Conservation (phyloP, 1,140 invertebrate genomes). For the Andricus grossulariae region DNA sequence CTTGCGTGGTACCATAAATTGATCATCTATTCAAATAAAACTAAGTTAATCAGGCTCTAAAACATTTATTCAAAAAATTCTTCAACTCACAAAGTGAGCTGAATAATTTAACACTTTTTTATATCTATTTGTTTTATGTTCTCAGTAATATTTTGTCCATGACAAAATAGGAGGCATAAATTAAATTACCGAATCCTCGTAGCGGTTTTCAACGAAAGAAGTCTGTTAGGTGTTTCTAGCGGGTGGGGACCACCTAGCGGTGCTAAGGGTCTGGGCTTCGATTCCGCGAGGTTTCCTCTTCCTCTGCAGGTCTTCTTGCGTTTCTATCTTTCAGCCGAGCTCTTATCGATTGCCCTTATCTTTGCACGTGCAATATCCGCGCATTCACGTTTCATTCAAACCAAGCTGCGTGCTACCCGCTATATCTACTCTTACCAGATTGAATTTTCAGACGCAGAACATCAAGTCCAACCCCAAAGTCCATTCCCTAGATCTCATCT, state of each 20-base stretch:
- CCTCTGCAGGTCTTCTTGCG: conserved; percentile 73
- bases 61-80: too few relatives aligned
- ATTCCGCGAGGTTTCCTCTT: conserved; percentile 72
- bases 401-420: conserved; percentile 4
- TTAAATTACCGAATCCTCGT: conserved; percentile 59
- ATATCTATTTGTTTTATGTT: too few relatives aligned
- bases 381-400: conserved; percentile 37
- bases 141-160: too few relatives aligned
- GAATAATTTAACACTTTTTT: too few relatives aligned
- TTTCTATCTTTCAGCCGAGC: conserved; percentile 59
- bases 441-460: conserved; percentile 33
- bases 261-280: conserved; percentile 65
- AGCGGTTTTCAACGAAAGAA: conserved; percentile 66
- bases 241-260: conserved; percentile 61
- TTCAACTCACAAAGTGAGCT: too few relatives aligned
- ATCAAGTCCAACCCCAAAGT: neutral
- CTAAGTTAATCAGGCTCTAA: too few relatives aligned
- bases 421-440: conserved; percentile 26
- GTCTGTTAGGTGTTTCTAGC: conserved; percentile 71
- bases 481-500: neutral
- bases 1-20: too few relatives aligned
- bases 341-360: conserved; percentile 69
- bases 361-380: conserved; percentile 47
- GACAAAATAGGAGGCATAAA: conserved; percentile 37
- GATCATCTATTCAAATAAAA: too few relatives aligned